Percentiles rank a stretch among this genome's conserved stretches.
phyloP scores from a whole-genome alignment of 2,113 vertebrate species.

The Pelmatolapia mariae region DNA sequence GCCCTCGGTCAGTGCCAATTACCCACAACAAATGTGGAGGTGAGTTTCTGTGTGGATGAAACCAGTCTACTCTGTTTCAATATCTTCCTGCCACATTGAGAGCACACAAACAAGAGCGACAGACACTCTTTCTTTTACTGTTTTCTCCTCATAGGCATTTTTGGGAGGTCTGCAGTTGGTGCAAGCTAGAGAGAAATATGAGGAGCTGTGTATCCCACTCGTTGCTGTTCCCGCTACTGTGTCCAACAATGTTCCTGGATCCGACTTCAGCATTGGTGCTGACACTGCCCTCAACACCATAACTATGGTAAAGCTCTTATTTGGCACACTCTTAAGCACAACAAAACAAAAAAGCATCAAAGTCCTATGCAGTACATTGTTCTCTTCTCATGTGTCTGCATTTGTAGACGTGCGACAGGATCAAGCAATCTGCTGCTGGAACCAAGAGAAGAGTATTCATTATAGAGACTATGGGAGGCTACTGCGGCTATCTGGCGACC shows the following conservation, averaged over 20 bases:
- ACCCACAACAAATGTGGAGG: not conserved
- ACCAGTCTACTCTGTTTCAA: not conserved
- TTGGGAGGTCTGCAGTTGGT: constrained; percentile 79
- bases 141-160: constrained; percentile 69
- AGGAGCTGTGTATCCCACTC: constrained; percentile 86
- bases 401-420: constrained; percentile 84
- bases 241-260: constrained; percentile 90
- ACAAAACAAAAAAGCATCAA: not conserved
- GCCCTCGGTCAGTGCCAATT: not conserved
- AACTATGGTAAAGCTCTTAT: constrained; percentile 53
- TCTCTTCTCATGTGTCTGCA: not conserved
- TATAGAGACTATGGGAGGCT: constrained; percentile 94
- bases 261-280: constrained; percentile 84
- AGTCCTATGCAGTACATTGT: not conserved
- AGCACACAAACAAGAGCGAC: not conserved
- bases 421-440: constrained; percentile 92
- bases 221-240: constrained; percentile 86
- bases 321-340: not conserved
- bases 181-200: constrained; percentile 79
- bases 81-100: not conserved
- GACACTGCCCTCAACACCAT: constrained; percentile 91
- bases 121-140: not conserved
- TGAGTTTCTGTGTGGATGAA: not conserved
- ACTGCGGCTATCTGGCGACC: constrained; percentile 93
- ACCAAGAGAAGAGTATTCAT: constrained; percentile 95